These are phyloP conservation scores for Synanceia verrucosa DNA, from an alignment of 2,797 vertebrate species.

Conservation along the genomic window DNA sequence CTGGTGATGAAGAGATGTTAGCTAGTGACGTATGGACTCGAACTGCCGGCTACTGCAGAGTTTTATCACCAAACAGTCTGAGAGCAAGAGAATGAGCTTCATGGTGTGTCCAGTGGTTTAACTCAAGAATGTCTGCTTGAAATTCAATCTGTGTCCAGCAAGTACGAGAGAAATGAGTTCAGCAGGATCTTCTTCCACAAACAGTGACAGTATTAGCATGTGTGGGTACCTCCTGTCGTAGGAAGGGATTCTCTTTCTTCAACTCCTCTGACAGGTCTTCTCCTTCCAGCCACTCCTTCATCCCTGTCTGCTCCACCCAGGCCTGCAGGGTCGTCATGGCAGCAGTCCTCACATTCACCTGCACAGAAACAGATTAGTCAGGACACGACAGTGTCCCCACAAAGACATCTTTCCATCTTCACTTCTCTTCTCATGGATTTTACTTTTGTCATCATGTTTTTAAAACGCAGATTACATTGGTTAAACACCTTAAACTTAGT, in stretches of 20 bases:
- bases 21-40: too few relatives aligned
- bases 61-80: too few relatives aligned
- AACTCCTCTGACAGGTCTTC: constrained; percentile 96
- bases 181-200: not conserved
- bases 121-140: not conserved
- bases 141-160: not conserved
- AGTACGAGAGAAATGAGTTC: not conserved
- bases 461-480: not conserved
- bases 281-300: constrained; percentile 98
- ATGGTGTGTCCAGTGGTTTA: not conserved
- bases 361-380: constrained; percentile 16
- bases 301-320: constrained; percentile 98
- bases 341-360: constrained; percentile 90
- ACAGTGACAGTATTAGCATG: not conserved
- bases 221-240: constrained; percentile 91
- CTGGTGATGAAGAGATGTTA: constrained; percentile 74
- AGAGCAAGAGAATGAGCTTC: too few relatives aligned
- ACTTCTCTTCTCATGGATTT: not conserved
- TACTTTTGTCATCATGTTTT: not conserved
- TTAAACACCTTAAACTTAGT: too few relatives aligned
- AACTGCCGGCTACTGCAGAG: too few relatives aligned
- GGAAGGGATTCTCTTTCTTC: constrained; percentile 95
- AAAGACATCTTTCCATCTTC: not conserved
- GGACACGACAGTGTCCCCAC: not conserved
- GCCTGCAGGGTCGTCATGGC: constrained; percentile 91